phyloP scores from a whole-genome alignment of 2,113 vertebrate genomes.

The Pelobates fuscus region DNA sequence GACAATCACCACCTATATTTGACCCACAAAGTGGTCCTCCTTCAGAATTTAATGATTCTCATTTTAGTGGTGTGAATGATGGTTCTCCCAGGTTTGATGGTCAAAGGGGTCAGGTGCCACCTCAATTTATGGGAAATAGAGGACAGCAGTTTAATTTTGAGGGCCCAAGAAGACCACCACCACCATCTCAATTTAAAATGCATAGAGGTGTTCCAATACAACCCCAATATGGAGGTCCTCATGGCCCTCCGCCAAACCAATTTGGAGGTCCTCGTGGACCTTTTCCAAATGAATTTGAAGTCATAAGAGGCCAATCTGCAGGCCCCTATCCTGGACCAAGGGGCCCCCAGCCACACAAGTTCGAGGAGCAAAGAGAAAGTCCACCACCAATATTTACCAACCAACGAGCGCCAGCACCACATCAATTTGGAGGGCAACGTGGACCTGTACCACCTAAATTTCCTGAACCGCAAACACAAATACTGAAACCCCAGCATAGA shows the following conservation, averaged over 20 bases:
- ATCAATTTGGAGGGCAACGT: constrained; percentile 64
- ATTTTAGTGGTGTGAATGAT: constrained; percentile 74
- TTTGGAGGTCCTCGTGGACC: constrained; percentile 81
- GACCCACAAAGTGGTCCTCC: constrained; percentile 72
- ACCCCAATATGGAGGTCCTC: constrained; percentile 70
- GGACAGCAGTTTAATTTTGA: constrained; percentile 67
- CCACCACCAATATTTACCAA: constrained; percentile 65
- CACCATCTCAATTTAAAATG: constrained; percentile 63
- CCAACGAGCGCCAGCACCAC: constrained; percentile 63
- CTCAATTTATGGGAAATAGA: not conserved
- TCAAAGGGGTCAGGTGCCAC: not conserved
- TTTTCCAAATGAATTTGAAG: constrained; percentile 65
- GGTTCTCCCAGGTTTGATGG: constrained; percentile 2
- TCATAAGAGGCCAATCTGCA: constrained; percentile 64
- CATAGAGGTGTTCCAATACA: constrained; percentile 68
- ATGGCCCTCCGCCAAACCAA: constrained; percentile 63
- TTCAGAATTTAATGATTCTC: constrained; percentile 69
- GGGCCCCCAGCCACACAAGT: constrained; percentile 63
- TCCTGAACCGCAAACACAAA: constrained; percentile 63
- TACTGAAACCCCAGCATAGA: constrained; percentile 68
- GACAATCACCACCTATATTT: constrained; percentile 73
- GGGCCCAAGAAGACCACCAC: constrained; percentile 65
- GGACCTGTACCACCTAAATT: constrained; percentile 67
- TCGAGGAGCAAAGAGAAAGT: constrained; percentile 77
- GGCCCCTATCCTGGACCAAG: constrained; percentile 66